Base-by-base conservation (phyloP, 30 jellyfish, hydroid and myxozoan genomes). In the Chrysaora quinquecirrha region DNA sequence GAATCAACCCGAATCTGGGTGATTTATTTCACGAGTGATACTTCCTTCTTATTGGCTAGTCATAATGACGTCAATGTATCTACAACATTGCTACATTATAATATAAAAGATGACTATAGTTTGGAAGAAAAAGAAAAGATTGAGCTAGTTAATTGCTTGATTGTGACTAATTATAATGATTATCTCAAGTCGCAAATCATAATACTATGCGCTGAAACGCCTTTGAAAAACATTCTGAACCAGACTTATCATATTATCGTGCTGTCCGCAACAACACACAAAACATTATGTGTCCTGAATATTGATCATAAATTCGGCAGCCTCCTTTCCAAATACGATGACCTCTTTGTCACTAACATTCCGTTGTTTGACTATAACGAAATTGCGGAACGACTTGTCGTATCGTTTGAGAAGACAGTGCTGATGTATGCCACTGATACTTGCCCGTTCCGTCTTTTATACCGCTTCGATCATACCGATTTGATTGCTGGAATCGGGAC, bases 1-100 rank as follows among this genome's bases (percentile, higher is more conserved):
- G 99, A 95, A 77, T 82, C 97, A 18, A 88, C 99, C 31, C 77
- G 97, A 31, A 87, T 89, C 0, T 95, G 99, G 99, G 98, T 95
- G 70, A 95, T 95, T 0, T 86, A 78, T 43, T 88, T 89, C 65
- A 72, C 97, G 73, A 65, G 91, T 52, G 94, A 74, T 66, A 86
- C 83, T 48, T 67, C 93, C 6, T 89, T 95, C 78, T 19, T 89
- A 62, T 48, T 95, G 30, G 97, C 99, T 3, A 76, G 95, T n/a
- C 99, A 95, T 48, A 88, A 83, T 58, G 85, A 84, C 48, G 87
- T 56, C 25, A 93, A 90, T 33, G 33, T 89, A 10, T 75, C 98
- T 48, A 89, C 99, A 6, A 30, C 90, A 1, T 50, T 95, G 50
- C 61, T 89, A 43, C 97, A 89, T 80, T 95, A 95, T 86, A 78